Evolutionary conservation across 2,888 invertebrate species (phyloP), one percentile per base, ranked within the genome.

Genomic region (Pyrrhosoma nymphula): DNA sequence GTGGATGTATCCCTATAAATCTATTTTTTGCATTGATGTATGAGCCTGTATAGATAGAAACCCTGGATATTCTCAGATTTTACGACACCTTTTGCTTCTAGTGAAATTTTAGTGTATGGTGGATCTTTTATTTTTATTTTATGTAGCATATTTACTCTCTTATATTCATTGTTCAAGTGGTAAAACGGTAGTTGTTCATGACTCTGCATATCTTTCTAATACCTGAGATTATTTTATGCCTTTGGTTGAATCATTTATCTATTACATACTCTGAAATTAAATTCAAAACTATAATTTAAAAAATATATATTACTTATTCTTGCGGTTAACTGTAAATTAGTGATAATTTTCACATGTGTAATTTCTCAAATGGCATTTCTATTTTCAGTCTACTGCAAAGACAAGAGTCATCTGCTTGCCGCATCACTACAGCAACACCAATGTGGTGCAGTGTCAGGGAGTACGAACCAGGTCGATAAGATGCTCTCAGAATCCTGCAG

Each of bases 321-420:
- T 82, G 75, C 30, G 0, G 35, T 82, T 8, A 26, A 18, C 23
- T 82, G 10, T 89, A 55, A 14, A 47, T 55, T 89, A 18, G 0
- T 18, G 35, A 26, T 0, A 14, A 89, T 23, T 89, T 55, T 89
- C 16, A n/a, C 47, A 3, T 10, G 10, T 91, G 3, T 35, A 4
- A 0, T 39, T 30, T 39, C 30, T 91, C 14, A 63, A 91, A 20
- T 60, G 56, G 6, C 55, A 55, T 69, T 30, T 30, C 75, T 26
- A 69, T 91, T 93, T 69, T 26, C 93, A 93, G 93, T 93, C 93
- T 69, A 47, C 69, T 20, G 26, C 93, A 75, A 93, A 93, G 12
- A 93, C 93, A 16, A 93, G 93, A 69, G 93, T 93, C 63, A 69
- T 93, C 63, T 93, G 93, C 93, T 69, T 93, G 93, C 93, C 93